Conservation (phyloP, 2,888 invertebrate genomes). For the Chelonus formosanus region DNA sequence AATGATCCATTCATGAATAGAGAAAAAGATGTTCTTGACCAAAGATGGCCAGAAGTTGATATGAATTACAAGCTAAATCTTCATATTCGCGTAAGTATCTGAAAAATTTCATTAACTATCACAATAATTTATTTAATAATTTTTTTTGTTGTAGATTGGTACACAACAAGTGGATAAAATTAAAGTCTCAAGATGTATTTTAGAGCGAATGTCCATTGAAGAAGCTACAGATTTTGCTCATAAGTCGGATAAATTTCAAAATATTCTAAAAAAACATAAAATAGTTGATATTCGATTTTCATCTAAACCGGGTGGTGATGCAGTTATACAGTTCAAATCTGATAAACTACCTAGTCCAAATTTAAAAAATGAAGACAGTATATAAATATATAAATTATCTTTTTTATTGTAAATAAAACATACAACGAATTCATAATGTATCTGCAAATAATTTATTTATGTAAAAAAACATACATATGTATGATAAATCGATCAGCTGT, state of each 20-base stretch:
- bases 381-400: not conserved
- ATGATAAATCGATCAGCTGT: too few relatives aligned
- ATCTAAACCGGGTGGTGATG: conserved; percentile 52
- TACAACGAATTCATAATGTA: not conserved
- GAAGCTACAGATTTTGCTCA: conserved; percentile 69
- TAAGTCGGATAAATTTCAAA: conserved; percentile 61
- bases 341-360: not conserved
- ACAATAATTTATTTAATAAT: conserved; percentile 15
- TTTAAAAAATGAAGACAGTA: not conserved
- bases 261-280: conserved; percentile 53
- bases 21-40: conserved; percentile 76
- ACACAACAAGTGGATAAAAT: conserved; percentile 66
- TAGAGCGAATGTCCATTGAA: conserved; percentile 68
- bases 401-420: not conserved
- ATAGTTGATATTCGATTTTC: conserved; percentile 57
- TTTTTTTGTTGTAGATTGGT: conserved; percentile 65
- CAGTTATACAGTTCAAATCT: conserved; percentile 28
- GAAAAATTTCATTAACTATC: conserved; percentile 22
- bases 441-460: too few relatives aligned
- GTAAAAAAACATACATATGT: too few relatives aligned
- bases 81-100: conserved; percentile 70
- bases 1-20: conserved; percentile 69
- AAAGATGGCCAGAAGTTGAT: conserved; percentile 82
- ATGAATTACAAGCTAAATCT: conserved; percentile 74
- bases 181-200: conserved; percentile 67